Evolutionary conservation across 1,140 invertebrate genomes (phyloP), one percentile per base, ranked within the genome.

Genomic region (Diprion similis): DNA sequence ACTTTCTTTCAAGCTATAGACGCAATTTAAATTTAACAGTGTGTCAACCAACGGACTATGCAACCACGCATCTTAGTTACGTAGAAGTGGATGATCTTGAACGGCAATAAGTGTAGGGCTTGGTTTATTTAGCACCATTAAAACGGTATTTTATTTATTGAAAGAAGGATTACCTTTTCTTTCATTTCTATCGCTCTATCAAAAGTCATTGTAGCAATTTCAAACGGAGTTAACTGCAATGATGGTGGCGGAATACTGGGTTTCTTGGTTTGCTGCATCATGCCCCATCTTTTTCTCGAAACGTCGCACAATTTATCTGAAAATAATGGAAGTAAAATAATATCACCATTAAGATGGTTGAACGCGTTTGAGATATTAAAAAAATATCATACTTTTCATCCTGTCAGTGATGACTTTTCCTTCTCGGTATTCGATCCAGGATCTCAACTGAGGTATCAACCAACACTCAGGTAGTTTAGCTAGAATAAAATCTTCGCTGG

Each of bases 391-490:
- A 87, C 85, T 67, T 79, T 80, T 85, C 11, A 80, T 74, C 1
- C 70, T 72, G 13, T 81, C 46, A 10, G 73, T 70, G 19, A 79
- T 71, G 65, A 48, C 64, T 15, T 84, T 51, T 24, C 84, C 84
- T 70, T 80, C 75, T 71, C 85, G 79, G 46, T 81, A 80, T 70
- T 81, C 81, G 2, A 85, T 71, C 85, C 85, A 88, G 8, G 78
- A 79, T 66, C 73, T 76, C 47, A 88, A 70, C 51, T 84, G 82
- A 3, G 85, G 86, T 67, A 87, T 76, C 64, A 77, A 73, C 51
- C 83, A 70, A 74, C 82, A 85, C 46, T 77, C 74, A 4, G 85
- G 86, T 51, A 88, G 73, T 70, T 82, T 85, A 9, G 85, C 81
- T 45, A 86, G 84, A 46, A 81, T n/a, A 68, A 78, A 85, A 45